Evolutionary conservation across 2,113 vertebrate genomes (phyloP), one percentile per base, ranked within the genome.

Genomic region (Pseudorasbora parva): DNA sequence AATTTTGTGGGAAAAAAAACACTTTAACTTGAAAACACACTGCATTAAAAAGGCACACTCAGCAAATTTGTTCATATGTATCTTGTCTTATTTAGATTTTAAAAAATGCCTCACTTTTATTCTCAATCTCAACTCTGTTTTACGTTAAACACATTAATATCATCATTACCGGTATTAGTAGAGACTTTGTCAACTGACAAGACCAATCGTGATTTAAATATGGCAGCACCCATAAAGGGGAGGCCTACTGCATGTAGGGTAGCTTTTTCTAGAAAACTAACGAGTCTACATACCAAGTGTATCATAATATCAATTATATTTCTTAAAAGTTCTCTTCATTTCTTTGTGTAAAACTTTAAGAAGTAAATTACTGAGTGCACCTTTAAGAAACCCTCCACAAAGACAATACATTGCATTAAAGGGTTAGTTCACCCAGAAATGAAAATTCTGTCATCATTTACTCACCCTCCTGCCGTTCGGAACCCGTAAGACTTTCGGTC

Each of bases 331-430:
- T 19, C 17, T 6, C 4, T n/a, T 41, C 17, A 15, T 45, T 25
- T 71, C 37, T 43, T 3, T 11, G 19, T 69, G 33, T 5, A 41
- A 68, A 41, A 68, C 64, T 37, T 68, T 37, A 37, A 37, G 8
- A 37, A 21, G 5, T n/a, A 3, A 59, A 59, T n/a, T 59, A 59
- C 56, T 59, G 57, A 25, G 57, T 23, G 23, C 57, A 60, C 57
- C 3, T 60, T 60, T 21, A 73, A 73, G 6, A 73, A 73, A 49
- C n/a, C 71, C 6, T 25, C 5, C 51, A 75, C 7, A 41, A 33
- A 77, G 54, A 43, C 56, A 78, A 21, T 27, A 75, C 33, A 60
- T 5, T 78, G 11, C 9, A 41, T 77, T 76, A 41, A 37, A 49
- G 47, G 47, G 47, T 49, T 49, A 49, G 47, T 49, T 49, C 47